A percentile compares a stretch with the other conserved stretches of the same genome.
Evolutionary conservation across 2,113 vertebrate species (phyloP).

Genomic region (Misgurnus anguillicaudatus): DNA sequence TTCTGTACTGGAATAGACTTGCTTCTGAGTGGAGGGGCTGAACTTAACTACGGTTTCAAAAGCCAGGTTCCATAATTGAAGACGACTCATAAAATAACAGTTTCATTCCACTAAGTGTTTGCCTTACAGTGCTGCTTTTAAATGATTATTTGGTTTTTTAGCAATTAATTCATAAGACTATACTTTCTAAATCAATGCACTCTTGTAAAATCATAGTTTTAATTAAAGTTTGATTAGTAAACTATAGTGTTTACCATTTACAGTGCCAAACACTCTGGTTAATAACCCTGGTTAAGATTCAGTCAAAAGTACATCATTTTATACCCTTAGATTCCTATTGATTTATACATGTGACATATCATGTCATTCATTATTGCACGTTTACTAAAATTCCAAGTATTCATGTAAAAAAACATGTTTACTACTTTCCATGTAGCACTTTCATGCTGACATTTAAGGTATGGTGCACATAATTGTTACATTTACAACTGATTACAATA

Average conservation of each 20-base stretch:
- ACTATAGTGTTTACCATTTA: too few relatives aligned
- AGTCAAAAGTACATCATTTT: too few relatives aligned
- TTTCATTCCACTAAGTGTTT: neutral
- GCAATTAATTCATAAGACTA: too few relatives aligned
- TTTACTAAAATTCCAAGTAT: neutral
- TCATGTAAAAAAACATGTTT: neutral
- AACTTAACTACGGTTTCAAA: constrained; percentile 79
- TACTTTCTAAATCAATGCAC: neutral
- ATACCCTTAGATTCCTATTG: neutral
- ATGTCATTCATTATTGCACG: neutral
- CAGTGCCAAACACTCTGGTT: too few relatives aligned
- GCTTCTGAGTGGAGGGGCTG: constrained; percentile 78
- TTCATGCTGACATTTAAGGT: neutral
- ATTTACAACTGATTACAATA: neutral
- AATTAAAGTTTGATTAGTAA: too few relatives aligned
- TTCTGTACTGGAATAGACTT: constrained; percentile 84
- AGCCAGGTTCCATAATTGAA: constrained; percentile 59
- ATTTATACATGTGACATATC: neutral
- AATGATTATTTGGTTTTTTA: neutral
- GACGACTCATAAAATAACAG: neutral
- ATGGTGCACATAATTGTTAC: neutral
- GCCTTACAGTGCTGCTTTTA: neutral
- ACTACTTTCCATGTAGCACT: neutral
- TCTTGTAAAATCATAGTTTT: neutral
- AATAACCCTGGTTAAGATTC: too few relatives aligned